phyloP scores from a whole-genome alignment of 2,888 invertebrate genomes.

The Macrosiphum euphorbiae region DNA sequence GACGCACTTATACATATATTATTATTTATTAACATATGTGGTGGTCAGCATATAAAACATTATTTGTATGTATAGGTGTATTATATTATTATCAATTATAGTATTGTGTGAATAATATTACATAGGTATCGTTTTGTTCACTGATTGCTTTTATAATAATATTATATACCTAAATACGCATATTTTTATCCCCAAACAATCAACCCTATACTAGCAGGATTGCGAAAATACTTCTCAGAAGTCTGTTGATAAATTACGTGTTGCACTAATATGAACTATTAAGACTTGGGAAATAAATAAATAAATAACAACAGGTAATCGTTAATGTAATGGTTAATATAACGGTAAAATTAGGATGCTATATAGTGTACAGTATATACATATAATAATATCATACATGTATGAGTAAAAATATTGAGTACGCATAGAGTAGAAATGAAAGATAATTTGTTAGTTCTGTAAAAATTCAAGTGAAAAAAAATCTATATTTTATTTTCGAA shows the following conservation, averaged over 20 bases:
- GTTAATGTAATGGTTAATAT: background rate
- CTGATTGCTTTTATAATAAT: too few relatives aligned
- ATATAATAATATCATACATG: background rate
- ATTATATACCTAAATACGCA: too few relatives aligned
- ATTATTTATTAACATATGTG: background rate
- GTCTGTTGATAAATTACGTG: background rate
- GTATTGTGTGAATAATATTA: background rate
- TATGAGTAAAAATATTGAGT: background rate
- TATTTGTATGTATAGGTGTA: background rate
- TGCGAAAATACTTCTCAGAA: background rate
- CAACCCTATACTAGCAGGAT: background rate
- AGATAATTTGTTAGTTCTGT: background rate
- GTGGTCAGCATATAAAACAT: background rate
- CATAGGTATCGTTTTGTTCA: background rate
- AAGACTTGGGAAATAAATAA: background rate
- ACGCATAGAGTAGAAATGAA: background rate
- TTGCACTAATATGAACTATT: background rate
- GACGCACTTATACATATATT: background rate
- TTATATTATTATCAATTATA: background rate
- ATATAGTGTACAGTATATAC: too few relatives aligned
- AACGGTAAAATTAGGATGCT: background rate
- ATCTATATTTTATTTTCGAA: background rate
- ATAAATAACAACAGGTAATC: background rate
- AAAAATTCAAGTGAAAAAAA: background rate
- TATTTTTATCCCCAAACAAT: too few relatives aligned